Conservation (phyloP, 2,113 vertebrate species). For the Rhinichthys klamathensis region DNA sequence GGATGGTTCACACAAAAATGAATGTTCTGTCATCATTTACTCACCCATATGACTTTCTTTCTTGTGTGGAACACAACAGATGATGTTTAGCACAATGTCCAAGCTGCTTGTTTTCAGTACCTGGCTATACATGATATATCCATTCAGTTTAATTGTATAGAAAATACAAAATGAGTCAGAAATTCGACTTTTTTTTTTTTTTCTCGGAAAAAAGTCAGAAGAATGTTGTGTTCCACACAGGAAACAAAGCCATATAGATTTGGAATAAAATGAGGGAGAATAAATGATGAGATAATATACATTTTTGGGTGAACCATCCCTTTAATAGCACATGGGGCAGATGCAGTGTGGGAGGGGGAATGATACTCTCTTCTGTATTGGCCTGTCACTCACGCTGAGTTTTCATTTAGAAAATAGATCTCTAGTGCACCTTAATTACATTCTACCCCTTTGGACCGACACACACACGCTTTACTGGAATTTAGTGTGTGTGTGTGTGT, state of each 20-base stretch:
- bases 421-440: conserved; percentile 59
- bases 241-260: neutral
- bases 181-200: too few relatives aligned
- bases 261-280: neutral
- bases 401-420: conserved; percentile 65
- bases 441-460: conserved; percentile 43
- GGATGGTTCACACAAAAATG: neutral
- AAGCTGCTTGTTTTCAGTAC: neutral
- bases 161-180: too few relatives aligned
- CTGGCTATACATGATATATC: neutral
- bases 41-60: neutral
- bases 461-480: conserved; percentile 1
- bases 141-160: neutral
- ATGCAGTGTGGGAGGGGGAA: conserved; percentile 27
- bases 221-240: neutral
- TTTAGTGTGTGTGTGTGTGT: conserved; percentile 11
- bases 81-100: neutral
- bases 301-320: neutral
- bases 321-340: neutral
- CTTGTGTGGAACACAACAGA: neutral
- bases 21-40: neutral
- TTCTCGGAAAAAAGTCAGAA: too few relatives aligned
- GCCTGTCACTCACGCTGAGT: conserved; percentile 63
- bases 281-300: neutral
- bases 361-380: conserved; percentile 50